Evolutionary conservation across 2,797 vertebrate species (phyloP), one percentile per base, ranked within the genome.

Genomic region (Microctenopoma stevenorrisi): DNA sequence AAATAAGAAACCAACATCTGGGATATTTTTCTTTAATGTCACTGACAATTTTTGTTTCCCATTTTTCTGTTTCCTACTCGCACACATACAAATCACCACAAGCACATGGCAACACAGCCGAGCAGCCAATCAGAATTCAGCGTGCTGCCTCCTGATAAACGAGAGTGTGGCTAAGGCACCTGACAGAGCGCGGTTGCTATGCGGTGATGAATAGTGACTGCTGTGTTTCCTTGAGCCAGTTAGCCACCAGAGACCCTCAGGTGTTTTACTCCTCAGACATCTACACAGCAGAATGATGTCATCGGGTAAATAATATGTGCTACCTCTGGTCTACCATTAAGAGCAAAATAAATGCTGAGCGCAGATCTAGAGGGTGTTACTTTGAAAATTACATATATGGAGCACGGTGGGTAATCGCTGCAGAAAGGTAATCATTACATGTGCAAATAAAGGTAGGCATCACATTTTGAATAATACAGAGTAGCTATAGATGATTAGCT

Each of bases 21-120:
- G 3, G 42, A 72, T 70, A 59, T 42, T 42, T n/a, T 56, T 22
- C 22, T 15, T 64, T 82, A 72, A 70, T 43, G 35, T 28, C 26
- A 33, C 35, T 33, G 59, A 56, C 18, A 78, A 70, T 67, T 38
- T 51, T 28, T 74, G 16, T 70, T 28, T 33, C 6, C 15, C 42
- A 38, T 30, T 9, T 16, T 47, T 13, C 43, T 16, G 25, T 46
- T 72, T 74, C 64, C 70, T 37, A 66, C 18, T 9, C 44, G 18
- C n/a, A 38, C 4, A 58, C 37, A 6, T 54, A 65, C 62, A 76
- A 40, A 28, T 38, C 60, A 64, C 68, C 62, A 33, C 59, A 76
- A 65, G 44, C 86, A 88, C 87, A 90, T 87, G 84, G 89, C 83
- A 91, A 91, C 87, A 89, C 72, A 65, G 61, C 33, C 6, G 55